These are phyloP conservation scores for Volucella zonaria DNA, from an alignment of 2,888 invertebrate genomes.

Conservation along the genomic window DNA sequence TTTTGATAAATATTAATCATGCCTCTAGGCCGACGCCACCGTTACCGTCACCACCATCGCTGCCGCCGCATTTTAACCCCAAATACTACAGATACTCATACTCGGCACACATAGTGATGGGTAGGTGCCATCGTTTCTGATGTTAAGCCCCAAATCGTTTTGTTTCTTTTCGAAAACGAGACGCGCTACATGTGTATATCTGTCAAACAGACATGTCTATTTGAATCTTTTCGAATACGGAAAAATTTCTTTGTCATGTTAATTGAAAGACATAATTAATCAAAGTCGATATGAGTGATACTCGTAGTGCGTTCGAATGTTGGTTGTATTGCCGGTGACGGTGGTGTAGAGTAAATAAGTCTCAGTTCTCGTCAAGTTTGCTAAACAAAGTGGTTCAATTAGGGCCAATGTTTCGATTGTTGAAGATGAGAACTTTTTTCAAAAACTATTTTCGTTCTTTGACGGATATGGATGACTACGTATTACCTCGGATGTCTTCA, in stretches of 20 bases:
- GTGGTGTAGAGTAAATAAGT: background rate
- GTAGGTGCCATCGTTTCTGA: slow-evolving; percentile 32
- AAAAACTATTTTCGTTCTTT: background rate
- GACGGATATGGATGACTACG: background rate
- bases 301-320: slow-evolving; percentile 30
- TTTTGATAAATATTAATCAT: slow-evolving; percentile 61
- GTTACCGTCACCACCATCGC: background rate
- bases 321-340: background rate
- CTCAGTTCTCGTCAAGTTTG: slow-evolving; percentile 30
- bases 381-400: slow-evolving; percentile 25
- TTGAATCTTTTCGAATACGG: slow-evolving; percentile 20
- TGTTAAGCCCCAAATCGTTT: slow-evolving; percentile 8
- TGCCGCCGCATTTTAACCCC: background rate
- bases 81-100: background rate
- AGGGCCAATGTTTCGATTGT: background rate
- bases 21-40: background rate
- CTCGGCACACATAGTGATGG: slow-evolving; percentile 2
- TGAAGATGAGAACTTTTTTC: background rate
- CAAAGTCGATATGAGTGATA: slow-evolving; percentile 70
- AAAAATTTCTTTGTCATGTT: slow-evolving; percentile 61
- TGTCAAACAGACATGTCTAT: slow-evolving; percentile 61
- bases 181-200: slow-evolving; percentile 59
- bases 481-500: too few relatives aligned
- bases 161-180: slow-evolving; percentile 12
- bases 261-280: slow-evolving; percentile 70